Conservation (phyloP, 2,888 invertebrate genomes). For the Xanthorhoe designata region DNA sequence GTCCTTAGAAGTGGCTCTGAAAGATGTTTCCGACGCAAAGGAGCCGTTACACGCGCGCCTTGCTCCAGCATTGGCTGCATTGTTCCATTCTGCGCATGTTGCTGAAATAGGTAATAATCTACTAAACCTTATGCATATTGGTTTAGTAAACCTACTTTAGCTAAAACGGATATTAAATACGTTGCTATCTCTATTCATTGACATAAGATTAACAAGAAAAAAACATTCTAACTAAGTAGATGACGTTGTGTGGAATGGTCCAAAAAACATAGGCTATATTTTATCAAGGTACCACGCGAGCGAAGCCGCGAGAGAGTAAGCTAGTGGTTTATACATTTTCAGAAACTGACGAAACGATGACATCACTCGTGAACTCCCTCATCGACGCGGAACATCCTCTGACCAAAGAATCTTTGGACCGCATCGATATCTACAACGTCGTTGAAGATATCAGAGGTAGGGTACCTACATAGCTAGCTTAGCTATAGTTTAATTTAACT, state of each 20-base stretch:
- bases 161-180: too few relatives aligned
- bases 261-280: too few relatives aligned
- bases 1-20: constrained; percentile 65
- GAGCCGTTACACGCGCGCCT: constrained; percentile 59
- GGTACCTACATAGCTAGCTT: too few relatives aligned
- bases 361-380: constrained; percentile 70
- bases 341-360: constrained; percentile 74
- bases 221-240: too few relatives aligned
- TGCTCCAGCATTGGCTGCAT: constrained; percentile 68
- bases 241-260: too few relatives aligned
- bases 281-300: too few relatives aligned
- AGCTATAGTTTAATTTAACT: too few relatives aligned
- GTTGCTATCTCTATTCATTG: too few relatives aligned
- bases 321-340: constrained; percentile 33
- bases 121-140: too few relatives aligned
- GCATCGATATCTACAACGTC: constrained; percentile 56
- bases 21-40: constrained; percentile 54
- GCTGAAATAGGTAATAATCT: constrained; percentile 62
- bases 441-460: constrained; percentile 71
- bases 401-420: constrained; percentile 57
- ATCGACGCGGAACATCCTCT: constrained; percentile 61
- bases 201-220: too few relatives aligned
- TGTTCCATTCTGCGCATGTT: constrained; percentile 61
- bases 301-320: too few relatives aligned
- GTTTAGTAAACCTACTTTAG: too few relatives aligned